A percentile compares a stretch with the other conserved stretches of the same genome.
These are phyloP conservation scores for Peromyscus aztecus DNA, from an alignment of 2,797 vertebrate species.

Conservation along the genomic window DNA sequence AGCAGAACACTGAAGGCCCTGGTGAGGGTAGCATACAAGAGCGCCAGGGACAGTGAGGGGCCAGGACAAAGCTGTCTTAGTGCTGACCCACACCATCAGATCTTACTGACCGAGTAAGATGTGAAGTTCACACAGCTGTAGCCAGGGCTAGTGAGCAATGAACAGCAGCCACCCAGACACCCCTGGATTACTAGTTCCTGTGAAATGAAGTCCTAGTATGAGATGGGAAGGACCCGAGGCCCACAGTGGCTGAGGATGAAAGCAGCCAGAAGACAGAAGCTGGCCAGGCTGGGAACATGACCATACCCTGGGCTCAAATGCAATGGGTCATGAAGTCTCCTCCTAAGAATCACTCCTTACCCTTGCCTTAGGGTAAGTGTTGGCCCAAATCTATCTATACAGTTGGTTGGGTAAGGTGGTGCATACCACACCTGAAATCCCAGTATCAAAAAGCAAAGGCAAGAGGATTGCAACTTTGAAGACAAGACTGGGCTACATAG, in stretches of 20 bases:
- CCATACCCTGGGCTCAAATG: neutral
- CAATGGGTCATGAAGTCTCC: neutral
- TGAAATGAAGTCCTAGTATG: no score
- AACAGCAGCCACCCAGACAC: neutral
- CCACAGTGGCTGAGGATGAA: neutral
- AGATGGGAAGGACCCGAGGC: rapidly evolving
- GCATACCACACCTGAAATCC: neutral
- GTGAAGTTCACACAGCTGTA: neutral
- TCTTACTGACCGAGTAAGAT: neutral
- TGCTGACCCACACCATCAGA: neutral
- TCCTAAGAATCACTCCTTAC: neutral
- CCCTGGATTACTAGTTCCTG: neutral
- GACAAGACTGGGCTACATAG: neutral
- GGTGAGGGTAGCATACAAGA: rapidly evolving
- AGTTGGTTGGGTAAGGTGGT: neutral
- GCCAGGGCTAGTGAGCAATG: neutral
- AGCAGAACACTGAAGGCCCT: rapidly evolving
- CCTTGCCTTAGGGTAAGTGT: neutral
- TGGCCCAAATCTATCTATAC: neutral
- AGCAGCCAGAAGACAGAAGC: neutral
- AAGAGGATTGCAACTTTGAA: neutral
- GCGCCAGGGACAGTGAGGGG: neutral
- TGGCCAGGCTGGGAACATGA: no score
- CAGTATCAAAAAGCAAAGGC: neutral
- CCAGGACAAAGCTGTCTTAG: neutral